Conservation (phyloP, 2,797 vertebrate species). For the Lerista edwardsae region DNA sequence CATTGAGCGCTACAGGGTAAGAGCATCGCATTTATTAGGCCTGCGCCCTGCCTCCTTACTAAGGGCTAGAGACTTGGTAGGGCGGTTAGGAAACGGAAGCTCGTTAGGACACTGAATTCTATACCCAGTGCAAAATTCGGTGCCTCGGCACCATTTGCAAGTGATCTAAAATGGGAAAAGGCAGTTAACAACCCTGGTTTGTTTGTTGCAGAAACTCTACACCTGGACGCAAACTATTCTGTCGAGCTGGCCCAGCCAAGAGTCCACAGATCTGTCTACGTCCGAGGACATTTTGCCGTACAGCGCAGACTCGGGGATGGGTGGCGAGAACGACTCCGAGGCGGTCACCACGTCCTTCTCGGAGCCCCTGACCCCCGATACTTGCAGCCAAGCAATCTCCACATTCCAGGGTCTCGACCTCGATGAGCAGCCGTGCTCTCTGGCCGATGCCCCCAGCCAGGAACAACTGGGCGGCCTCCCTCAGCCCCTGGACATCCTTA, state of each 20-base stretch:
- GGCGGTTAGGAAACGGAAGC: no score
- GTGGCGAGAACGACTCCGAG: constrained; percentile 71
- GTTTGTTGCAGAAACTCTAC: constrained; percentile 63
- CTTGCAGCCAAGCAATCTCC: constrained; percentile 62
- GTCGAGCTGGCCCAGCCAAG: constrained; percentile 55
- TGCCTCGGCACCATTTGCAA: no score
- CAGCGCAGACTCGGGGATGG: constrained; percentile 74
- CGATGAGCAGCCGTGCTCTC: constrained; percentile 42
- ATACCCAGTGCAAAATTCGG: background rate
- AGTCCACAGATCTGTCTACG: constrained; percentile 32
- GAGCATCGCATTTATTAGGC: no score
- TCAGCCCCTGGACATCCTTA: constrained; percentile 51
- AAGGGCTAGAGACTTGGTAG: background rate
- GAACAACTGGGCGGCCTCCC: fast-evolving
- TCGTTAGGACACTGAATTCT: background rate
- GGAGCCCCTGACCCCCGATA: constrained; percentile 64
- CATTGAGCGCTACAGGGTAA: constrained; percentile 77
- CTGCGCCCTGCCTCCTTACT: no score
- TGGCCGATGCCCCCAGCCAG: background rate
- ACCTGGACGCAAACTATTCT: constrained; percentile 66
- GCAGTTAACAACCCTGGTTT: background rate
- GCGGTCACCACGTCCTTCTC: constrained; percentile 63
- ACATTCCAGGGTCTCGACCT: constrained; percentile 59
- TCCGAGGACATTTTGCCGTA: constrained; percentile 60
- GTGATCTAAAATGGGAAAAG: background rate